These are phyloP conservation scores for Sterna hirundo DNA, from an alignment of 2,113 vertebrate genomes.

Conservation along the genomic window DNA sequence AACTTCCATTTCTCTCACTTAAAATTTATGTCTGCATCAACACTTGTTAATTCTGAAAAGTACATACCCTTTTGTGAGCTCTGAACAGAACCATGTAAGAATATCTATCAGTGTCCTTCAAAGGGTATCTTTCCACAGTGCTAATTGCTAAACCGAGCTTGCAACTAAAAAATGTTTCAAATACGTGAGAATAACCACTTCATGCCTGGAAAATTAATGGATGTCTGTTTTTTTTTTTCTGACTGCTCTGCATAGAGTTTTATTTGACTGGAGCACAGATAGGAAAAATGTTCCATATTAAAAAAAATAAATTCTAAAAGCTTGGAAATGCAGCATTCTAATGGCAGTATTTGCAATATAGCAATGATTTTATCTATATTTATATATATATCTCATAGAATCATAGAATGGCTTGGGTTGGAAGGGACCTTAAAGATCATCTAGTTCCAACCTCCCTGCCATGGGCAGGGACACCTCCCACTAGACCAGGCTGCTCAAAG, in stretches of 20 bases:
- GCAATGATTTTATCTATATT: neutral
- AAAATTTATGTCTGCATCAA: neutral
- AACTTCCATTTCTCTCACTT: neutral
- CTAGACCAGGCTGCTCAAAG: no score
- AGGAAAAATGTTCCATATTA: neutral
- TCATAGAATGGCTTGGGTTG: no score
- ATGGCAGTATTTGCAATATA: neutral
- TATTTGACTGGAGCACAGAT: neutral
- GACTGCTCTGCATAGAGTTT: neutral
- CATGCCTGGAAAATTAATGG: neutral
- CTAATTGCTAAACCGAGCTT: neutral
- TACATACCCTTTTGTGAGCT: neutral
- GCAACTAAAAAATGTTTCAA: neutral
- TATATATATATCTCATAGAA: no score
- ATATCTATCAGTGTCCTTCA: slow-evolving; percentile 11
- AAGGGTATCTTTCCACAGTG: slow-evolving; percentile 2
- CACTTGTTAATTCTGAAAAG: slow-evolving; percentile 15
- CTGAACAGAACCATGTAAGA: neutral
- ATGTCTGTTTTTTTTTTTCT: neutral
- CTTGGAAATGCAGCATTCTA: neutral
- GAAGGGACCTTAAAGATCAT: no score
- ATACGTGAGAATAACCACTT: neutral
- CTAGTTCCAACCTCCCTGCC: no score
- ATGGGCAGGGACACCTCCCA: no score
- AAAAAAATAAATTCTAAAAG: neutral